phyloP scores from a whole-genome alignment of 1,140 invertebrate species.

The Orius laevigatus region DNA sequence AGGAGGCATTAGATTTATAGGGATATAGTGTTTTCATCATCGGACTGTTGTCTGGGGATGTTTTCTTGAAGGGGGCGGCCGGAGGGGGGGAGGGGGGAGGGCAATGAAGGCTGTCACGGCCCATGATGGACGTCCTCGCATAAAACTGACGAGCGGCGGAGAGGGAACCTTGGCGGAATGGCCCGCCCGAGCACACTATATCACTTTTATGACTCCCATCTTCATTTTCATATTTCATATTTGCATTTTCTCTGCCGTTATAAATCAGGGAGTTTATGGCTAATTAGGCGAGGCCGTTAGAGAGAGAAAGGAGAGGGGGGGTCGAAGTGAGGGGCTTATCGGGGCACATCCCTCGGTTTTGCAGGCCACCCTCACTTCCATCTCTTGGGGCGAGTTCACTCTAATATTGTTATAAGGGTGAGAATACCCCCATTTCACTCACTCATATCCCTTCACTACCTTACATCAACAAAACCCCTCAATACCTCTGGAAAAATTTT shows the following conservation, averaged over 20 bases:
- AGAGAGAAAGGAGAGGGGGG: neutral
- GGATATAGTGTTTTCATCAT: conserved; percentile 19
- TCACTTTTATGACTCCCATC: conserved; percentile 62
- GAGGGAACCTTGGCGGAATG: conserved; percentile 43
- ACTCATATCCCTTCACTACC: no score
- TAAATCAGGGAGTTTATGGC: conserved; percentile 50
- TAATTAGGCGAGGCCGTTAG: conserved; percentile 38
- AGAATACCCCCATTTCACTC: conserved; percentile 1
- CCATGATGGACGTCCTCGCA: conserved; percentile 46
- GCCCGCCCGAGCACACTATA: conserved; percentile 54
- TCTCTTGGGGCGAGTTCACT: conserved; percentile 8
- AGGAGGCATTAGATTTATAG: conserved; percentile 17
- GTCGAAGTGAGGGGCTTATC: neutral
- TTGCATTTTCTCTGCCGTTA: conserved; percentile 42
- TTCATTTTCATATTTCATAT: conserved; percentile 70
- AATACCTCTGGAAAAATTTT: no score
- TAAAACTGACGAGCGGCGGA: conserved; percentile 41
- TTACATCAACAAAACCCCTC: no score
- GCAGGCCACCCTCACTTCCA: neutral
- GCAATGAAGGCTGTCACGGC: conserved; percentile 45
- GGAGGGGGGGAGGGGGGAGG: neutral
- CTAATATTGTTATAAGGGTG: conserved; percentile 11
- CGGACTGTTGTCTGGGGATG: conserved; percentile 9
- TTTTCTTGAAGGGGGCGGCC: conserved; percentile 4
- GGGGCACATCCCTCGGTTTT: conserved; percentile 7